Percentiles rank a stretch among this genome's conserved stretches.
Conservation (phyloP, 2,888 invertebrate species). For the Hypolimnas misippus region DNA sequence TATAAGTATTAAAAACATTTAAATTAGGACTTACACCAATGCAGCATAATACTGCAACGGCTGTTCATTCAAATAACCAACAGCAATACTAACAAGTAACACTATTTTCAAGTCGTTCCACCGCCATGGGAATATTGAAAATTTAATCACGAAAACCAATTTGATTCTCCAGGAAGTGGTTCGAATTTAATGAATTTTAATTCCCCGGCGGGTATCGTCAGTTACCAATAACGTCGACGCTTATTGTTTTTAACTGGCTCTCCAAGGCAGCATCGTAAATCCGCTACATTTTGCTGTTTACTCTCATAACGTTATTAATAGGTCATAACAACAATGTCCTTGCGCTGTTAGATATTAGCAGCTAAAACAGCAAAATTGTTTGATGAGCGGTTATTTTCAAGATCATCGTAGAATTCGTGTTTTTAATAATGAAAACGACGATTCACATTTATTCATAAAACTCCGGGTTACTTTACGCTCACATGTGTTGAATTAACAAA, state of each 20-base stretch:
- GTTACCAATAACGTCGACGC: conserved; percentile 10
- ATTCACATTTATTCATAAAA: conserved; percentile 5
- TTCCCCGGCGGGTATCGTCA: conserved; percentile 21
- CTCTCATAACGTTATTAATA: conserved; percentile 8
- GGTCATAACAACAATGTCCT: conserved; percentile 14
- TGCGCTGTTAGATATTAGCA: conserved; percentile 9
- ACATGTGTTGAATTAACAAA: conserved; percentile 9
- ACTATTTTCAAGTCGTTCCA: too few species aligned
- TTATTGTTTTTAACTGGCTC: conserved; percentile 18
- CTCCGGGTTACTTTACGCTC: not conserved
- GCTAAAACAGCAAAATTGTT: not conserved
- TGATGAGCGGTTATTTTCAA: not conserved
- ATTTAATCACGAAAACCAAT: conserved; percentile 27
- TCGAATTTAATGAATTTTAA: conserved; percentile 30
- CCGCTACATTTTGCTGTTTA: conserved; percentile 12
- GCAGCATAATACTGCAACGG: too few species aligned
- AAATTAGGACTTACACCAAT: too few species aligned
- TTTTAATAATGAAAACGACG: not conserved
- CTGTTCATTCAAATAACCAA: too few species aligned
- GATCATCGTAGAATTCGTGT: not conserved
- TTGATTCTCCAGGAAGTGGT: conserved; percentile 23
- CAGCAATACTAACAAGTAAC: too few species aligned
- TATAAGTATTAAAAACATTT: too few species aligned
- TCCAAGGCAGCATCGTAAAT: conserved; percentile 24
- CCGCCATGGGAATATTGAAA: conserved; percentile 11